Base-by-base conservation (phyloP, 2,888 invertebrate species). In the Harpalus rubripes region DNA sequence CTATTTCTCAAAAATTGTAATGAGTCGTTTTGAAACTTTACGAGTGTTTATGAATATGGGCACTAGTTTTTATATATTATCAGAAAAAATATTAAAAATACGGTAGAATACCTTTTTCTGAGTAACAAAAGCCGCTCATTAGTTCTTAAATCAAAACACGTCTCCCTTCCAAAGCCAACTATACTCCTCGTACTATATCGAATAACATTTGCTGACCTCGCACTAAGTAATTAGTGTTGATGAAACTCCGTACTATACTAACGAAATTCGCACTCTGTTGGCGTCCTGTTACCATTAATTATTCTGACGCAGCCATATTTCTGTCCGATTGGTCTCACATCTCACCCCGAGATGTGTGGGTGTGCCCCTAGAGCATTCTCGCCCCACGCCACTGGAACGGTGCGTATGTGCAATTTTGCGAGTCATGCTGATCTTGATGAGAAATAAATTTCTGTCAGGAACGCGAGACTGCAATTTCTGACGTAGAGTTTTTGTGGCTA, bases 221-320 rank as follows among this genome's bases (percentile, higher is more conserved):
- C 63, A 39, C 39, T 68, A 68, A 15, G 39, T 82, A 82, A 82
- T 82, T 82, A 82, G 58, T 39, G 82, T 72, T 81, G 79, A 79
- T 79, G 52, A 72, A 81, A 63, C 80, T 61, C 61, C 15, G 12
- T 65, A 44, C 63, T 39, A 59, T 39, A 63, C 63, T 61, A 82
- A 72, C 68, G 68, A 22, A 72, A 72, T 82, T 68, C 58, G 72
- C 56, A 68, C 82, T 82, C 39, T 52, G 16, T 58, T 44, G 44
- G 12, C 12, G 59, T 61, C 79, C 16, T 82, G 68, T 72, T 72
- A 32, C 72, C 82, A 82, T 82, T 82, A 82, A 82, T 82, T 68
- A 82, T 82, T 68, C 82, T 82, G 72, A 82, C 82, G 82, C 72
- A 18, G 56, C 82, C 72, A 82, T 82, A 82, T 82, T 82, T 82